phyloP scores from a whole-genome alignment of 1,140 invertebrate species.

The Drosophila micromelanica region DNA sequence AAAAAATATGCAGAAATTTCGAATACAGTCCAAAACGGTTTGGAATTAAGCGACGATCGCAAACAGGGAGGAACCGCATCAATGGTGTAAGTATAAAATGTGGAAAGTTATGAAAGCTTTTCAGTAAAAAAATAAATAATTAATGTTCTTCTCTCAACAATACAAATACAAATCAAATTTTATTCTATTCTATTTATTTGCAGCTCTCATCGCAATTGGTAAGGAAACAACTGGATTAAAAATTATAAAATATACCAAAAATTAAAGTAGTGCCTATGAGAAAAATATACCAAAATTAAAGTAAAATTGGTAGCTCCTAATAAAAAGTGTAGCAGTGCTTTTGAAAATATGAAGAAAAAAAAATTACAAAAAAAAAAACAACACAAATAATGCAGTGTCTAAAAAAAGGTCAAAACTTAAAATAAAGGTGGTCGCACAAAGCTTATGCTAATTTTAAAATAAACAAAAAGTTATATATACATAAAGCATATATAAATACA shows the following conservation, averaged over 20 bases:
- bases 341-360: neutral
- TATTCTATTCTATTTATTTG: constrained; percentile 22
- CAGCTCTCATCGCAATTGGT: constrained; percentile 65
- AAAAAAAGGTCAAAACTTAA: constrained; percentile 18
- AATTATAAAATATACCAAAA: constrained; percentile 8
- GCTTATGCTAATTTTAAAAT: constrained; percentile 38
- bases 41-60: constrained; percentile 38
- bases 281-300: constrained; percentile 5
- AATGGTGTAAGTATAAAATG: constrained; percentile 66
- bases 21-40: constrained; percentile 69
- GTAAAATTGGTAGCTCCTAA: constrained; percentile 22
- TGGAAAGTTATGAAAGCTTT: neutral
- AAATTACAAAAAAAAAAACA: constrained; percentile 1
- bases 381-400: constrained; percentile 6
- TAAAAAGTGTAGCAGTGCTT: constrained; percentile 37
- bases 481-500: constrained; percentile 8
- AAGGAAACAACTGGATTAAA: constrained; percentile 56
- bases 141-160: neutral
- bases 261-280: constrained; percentile 20
- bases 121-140: neutral
- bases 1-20: constrained; percentile 58
- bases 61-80: constrained; percentile 31
- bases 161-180: neutral
- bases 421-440: constrained; percentile 19
- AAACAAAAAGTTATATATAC: constrained; percentile 23